A percentile compares a stretch with the other conserved stretches of the same genome.
Evolutionary conservation across 2,888 invertebrate genomes (phyloP).

Genomic region (Drosophila rubida): DNA sequence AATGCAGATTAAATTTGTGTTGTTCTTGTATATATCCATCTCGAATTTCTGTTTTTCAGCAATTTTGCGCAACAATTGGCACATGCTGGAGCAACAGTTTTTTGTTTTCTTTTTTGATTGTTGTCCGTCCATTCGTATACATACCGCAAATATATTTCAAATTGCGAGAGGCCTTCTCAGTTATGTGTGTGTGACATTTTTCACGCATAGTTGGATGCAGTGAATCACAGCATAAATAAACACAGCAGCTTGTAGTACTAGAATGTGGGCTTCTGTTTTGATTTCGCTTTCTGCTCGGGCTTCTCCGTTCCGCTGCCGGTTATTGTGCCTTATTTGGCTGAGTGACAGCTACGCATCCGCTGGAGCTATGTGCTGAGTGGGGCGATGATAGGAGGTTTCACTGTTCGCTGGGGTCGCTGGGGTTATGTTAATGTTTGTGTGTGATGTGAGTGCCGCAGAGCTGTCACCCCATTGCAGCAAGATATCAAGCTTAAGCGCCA

Average conservation of each 20-base stretch:
- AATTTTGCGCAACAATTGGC: conserved; percentile 59
- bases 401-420: conserved; percentile 23
- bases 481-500: conserved; percentile 36
- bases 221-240: conserved; percentile 55
- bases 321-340: conserved; percentile 53
- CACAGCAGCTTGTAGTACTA: conserved; percentile 1
- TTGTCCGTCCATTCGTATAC: not conserved
- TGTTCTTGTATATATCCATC: conserved; percentile 24
- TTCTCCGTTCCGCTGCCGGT: conserved; percentile 18
- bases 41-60: conserved; percentile 39
- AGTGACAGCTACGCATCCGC: conserved; percentile 69
- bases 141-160: conserved; percentile 18
- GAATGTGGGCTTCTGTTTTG: conserved; percentile 17
- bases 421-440: conserved; percentile 20
- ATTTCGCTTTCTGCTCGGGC: conserved; percentile 8
- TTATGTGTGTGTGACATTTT: conserved; percentile 24
- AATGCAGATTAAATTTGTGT: conserved; percentile 63
- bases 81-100: conserved; percentile 38
- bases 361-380: conserved; percentile 6
- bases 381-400: conserved; percentile 7
- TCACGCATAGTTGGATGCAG: conserved; percentile 51
- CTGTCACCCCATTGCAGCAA: conserved; percentile 41
- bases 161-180: conserved; percentile 50
- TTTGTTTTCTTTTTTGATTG: conserved; percentile 11
- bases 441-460: conserved; percentile 18